Percentiles rank a stretch among this genome's conserved stretches.
These are phyloP conservation scores for Lota lota DNA, from an alignment of 2,113 vertebrate species.

Conservation along the genomic window DNA sequence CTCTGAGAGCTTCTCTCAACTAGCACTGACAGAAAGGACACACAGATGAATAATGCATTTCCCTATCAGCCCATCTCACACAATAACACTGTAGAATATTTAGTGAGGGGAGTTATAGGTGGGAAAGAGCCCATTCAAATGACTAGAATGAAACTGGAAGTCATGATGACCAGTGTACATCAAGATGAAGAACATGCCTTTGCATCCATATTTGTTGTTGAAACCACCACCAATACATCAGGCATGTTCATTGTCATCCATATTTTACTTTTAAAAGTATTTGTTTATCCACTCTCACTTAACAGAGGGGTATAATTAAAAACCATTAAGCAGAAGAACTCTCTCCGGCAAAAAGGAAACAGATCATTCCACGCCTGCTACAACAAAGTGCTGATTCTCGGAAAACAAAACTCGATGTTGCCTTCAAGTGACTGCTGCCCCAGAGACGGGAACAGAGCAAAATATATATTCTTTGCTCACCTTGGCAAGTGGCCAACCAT, in stretches of 20 bases:
- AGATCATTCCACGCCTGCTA: conserved; percentile 32
- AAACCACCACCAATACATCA: background rate
- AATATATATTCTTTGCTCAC: conserved; percentile 22
- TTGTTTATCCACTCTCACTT: conserved; percentile 25
- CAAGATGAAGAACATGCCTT: background rate
- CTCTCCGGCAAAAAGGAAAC: conserved; percentile 18
- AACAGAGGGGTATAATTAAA: conserved; percentile 24
- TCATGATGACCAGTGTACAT: background rate
- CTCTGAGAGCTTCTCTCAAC: conserved; percentile 38
- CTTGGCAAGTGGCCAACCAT: conserved; percentile 19
- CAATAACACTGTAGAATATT: conserved; percentile 10
- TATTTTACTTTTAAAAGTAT: no score
- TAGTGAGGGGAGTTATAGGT: background rate
- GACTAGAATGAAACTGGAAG: background rate
- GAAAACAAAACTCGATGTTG: conserved; percentile 16
- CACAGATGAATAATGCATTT: conserved; percentile 67
- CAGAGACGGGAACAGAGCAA: conserved; percentile 8
- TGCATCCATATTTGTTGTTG: background rate
- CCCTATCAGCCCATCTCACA: conserved; percentile 52
- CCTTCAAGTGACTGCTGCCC: conserved; percentile 16
- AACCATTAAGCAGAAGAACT: conserved; percentile 14
- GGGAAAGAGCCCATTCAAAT: background rate
- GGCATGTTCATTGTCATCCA: background rate
- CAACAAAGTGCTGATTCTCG: conserved; percentile 40
- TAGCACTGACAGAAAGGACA: conserved; percentile 64